Base-by-base conservation (phyloP, 2,113 vertebrate species). In the Rhabdomys dilectus region DNA sequence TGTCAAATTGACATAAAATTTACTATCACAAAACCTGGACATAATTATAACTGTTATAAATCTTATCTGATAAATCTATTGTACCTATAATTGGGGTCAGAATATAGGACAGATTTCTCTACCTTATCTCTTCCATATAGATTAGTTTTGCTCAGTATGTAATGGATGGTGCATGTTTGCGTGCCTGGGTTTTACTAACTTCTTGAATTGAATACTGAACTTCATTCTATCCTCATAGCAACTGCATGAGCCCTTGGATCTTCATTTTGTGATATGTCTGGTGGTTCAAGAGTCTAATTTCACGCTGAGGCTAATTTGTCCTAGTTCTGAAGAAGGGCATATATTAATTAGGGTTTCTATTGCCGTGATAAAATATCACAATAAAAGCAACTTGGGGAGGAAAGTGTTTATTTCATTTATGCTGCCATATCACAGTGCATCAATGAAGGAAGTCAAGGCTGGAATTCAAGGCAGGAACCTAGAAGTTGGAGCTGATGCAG, bases 31-130 rank as follows among this genome's bases (percentile, higher is more conserved):
- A 10, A 6, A 19, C 11, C 81, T 72, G 22, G 75, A 45, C 6
- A 88, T 68, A 78, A 80, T 70, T 58, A 31, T 53, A 91, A 81
- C 15, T 80, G 7, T 60, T 92, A 58, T 60, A 92, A 94, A 86
- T 16, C 88, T 66, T 89, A 77, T 66, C 66, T 91, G 36, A 87
- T 94, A 39, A 73, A 82, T 86, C 15, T 60, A 34, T 62, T 34
- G 58, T n/a, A 62, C 24, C 19, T 91, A 39, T 86, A 78, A 91
- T 78, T 87, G 53, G 29, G 1, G 5, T 34, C 39, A 39, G 1
- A 39, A 39, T 93, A 77, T 9, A 13, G n/a, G 21, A 58, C 34
- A 36, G 26, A 86, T 19, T 78, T 92, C 90, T 95, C 76, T 85
- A n/a, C 17, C 5, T 36, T 92, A 13, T 51, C 1, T 82, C 7